Evolutionary conservation across 2,888 invertebrate species (phyloP), one percentile per base, ranked within the genome.

Genomic region (Hecatera dysodea): DNA sequence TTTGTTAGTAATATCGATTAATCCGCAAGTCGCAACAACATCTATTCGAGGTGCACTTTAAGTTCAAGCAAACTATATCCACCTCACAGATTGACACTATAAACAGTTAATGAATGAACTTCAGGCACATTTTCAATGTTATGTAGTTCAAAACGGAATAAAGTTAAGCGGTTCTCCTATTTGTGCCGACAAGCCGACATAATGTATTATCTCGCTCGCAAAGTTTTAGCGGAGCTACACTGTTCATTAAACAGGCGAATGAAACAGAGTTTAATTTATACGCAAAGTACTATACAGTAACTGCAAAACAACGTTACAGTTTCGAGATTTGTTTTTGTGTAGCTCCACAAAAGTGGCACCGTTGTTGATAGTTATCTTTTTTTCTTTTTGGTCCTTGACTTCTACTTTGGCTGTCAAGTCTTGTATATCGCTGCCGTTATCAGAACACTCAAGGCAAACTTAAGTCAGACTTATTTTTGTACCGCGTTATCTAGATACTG

Each of bases 141-240:
- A 77, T 63, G 53, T 81, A 81, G 75, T 77, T 72, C 62, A 65
- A 63, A 67, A 72, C 52, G 74, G 78, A 81, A 86, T 84, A 82
- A 83, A 84, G 83, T 85, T 84, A 84, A 85, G 78, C 85, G 84
- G 75, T 86, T 85, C 85, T 83, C 82, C 82, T 89, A 89, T 89
- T 90, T 90, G 87, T 81, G 80, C 85, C 83, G 87, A 87, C 89
- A 85, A 89, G 82, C 84, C 86, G 78, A 83, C 85, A 80, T 82
- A 88, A 89, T 91, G 86, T 88, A 90, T 89, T 89, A 90, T 88
- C 87, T 87, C 83, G 76, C 86, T 78, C 66, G 80, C 81, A 89
- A 90, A 90, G 87, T 90, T 91, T 88, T 79, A 87, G 80, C 82
- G 85, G 67, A 79, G 78, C 83, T 79, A 82, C 83, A 85, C 85